These are phyloP conservation scores for Melanocharis versteri DNA, from an alignment of 2,113 vertebrate species.

Conservation along the genomic window DNA sequence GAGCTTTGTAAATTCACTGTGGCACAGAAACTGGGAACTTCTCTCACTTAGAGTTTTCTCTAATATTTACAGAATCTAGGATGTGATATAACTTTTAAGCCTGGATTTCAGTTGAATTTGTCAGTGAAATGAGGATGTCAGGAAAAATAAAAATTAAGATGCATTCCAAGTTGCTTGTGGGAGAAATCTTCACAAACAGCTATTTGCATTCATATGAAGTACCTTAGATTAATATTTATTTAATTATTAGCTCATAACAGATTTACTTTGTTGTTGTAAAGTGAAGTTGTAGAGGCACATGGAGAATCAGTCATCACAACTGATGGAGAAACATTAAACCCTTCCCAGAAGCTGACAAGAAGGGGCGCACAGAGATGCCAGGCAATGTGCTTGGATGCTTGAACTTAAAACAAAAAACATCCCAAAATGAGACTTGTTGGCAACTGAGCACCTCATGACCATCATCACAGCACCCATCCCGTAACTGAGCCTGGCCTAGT, in stretches of 20 bases:
- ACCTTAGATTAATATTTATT: not conserved
- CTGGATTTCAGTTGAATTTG: not conserved
- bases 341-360: not conserved
- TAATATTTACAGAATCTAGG: not conserved
- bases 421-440: not conserved
- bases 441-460: not conserved
- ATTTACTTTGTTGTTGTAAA: not conserved
- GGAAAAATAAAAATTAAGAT: not conserved
- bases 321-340: not conserved
- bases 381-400: not conserved
- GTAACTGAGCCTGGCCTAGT: not conserved
- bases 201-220: not conserved
- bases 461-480: not conserved
- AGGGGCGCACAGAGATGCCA: not conserved
- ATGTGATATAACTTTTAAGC: not conserved
- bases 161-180: not conserved
- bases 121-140: not conserved
- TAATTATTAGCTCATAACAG: not conserved
- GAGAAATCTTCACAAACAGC: not conserved
- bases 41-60: not conserved
- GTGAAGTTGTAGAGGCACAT: not conserved
- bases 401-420: not conserved
- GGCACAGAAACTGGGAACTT: not conserved
- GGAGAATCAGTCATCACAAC: not conserved
- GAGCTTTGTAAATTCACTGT: not conserved